Conservation (phyloP, 2,888 invertebrate species). For the Caprella mutica region DNA sequence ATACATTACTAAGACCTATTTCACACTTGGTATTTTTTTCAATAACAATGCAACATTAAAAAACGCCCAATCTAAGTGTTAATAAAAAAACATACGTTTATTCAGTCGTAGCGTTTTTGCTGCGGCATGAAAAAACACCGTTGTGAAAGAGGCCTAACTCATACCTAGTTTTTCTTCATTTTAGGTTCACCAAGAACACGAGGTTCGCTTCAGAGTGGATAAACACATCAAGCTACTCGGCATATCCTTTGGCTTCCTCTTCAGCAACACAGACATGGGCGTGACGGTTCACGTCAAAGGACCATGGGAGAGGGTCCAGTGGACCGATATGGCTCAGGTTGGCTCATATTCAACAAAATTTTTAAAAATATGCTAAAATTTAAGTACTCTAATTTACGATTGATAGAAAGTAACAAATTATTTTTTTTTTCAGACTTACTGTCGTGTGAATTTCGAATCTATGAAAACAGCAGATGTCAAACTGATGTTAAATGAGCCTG, state of each 20-base stretch:
- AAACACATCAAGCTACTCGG: conserved; percentile 30
- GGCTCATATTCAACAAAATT: background rate
- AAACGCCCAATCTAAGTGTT: no score
- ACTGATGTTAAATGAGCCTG: conserved; percentile 28
- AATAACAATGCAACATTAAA: no score
- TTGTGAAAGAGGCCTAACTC: background rate
- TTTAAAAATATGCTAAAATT: background rate
- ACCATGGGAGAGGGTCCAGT: conserved; percentile 34
- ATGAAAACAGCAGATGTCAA: conserved; percentile 30
- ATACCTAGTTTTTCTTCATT: background rate
- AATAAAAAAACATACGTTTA: no score
- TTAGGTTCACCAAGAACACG: conserved; percentile 30
- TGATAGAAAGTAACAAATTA: background rate
- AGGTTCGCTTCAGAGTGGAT: conserved; percentile 31
- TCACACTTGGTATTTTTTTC: no score
- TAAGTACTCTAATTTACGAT: background rate
- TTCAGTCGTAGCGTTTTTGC: no score
- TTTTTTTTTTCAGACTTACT: conserved; percentile 23
- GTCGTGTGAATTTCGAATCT: conserved; percentile 28
- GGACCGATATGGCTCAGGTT: conserved; percentile 33
- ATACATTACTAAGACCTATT: background rate
- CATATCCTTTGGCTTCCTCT: conserved; percentile 31
- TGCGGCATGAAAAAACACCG: no score
- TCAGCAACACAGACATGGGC: conserved; percentile 34
- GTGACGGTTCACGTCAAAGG: conserved; percentile 33